A percentile compares a stretch with the other conserved stretches of the same genome.
Conservation (phyloP, 2,113 vertebrate genomes). For the Megaceryle maxima region DNA sequence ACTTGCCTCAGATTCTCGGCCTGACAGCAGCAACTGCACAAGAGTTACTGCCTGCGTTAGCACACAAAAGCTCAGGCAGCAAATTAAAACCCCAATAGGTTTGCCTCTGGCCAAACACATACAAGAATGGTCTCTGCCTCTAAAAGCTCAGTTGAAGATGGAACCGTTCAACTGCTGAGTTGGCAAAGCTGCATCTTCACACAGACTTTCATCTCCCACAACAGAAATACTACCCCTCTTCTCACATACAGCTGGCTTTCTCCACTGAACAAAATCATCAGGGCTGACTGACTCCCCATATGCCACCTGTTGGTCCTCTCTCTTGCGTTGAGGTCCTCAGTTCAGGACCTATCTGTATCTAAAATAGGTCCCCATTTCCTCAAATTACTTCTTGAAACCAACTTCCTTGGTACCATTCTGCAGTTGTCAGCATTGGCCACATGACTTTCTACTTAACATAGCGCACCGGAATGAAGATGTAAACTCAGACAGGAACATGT, state of each 20-base stretch:
- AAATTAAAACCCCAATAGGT: background rate
- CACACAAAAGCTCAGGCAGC: background rate
- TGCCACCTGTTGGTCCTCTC: background rate
- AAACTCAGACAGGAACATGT: accelerated
- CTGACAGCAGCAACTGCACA: background rate
- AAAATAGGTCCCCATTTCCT: background rate
- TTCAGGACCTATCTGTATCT: background rate
- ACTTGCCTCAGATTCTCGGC: background rate
- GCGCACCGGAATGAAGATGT: background rate
- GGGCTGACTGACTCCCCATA: background rate
- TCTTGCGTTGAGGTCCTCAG: background rate
- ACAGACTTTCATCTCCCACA: background rate
- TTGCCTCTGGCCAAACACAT: background rate
- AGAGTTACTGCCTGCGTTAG: background rate
- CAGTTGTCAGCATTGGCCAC: background rate
- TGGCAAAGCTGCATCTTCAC: background rate
- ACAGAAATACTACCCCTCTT: background rate
- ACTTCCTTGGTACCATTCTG: background rate
- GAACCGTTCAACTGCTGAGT: background rate
- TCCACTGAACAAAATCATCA: background rate
- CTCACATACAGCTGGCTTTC: background rate
- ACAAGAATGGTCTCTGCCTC: background rate
- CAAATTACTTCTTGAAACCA: background rate
- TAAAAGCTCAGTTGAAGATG: background rate
- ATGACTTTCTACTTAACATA: accelerated